Base-by-base conservation (phyloP, 2,113 vertebrate species). In the Syngnathus scovelli region DNA sequence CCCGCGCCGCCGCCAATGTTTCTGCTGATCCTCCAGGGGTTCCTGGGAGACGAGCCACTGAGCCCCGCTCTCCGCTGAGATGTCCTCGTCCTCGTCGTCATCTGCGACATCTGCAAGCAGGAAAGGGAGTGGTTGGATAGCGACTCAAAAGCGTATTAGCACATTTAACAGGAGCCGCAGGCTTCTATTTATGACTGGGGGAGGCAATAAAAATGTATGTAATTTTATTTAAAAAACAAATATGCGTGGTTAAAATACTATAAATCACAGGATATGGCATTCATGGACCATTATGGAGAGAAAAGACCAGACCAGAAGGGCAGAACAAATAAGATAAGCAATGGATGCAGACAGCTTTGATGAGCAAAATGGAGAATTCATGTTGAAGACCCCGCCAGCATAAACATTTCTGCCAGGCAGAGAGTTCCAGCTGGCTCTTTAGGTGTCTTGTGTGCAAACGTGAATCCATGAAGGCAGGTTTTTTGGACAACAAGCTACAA, bases 21-120 rank as follows among this genome's bases (percentile, higher is more conserved):
- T 52, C 8, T 6, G n/a, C 49, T 52, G 19, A 19, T 52, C 49
- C n/a, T 72, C 74, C 65, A 84, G 69, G 62, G 60, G 68, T 58
- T 87, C 83, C 80, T 81, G 82, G 69, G 86, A 72, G 71, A 70
- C 69, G 27, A 71, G 78, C 85, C 85, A 86, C 79, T 83, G 84
- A 66, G 71, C 61, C 56, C 75, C 74, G 67, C 81, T 79, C 65
- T 80, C 77, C 70, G 83, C 88, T 36, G 83, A 66, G 67, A 75
- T 21, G 0, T 85, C 80, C 19, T 71, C 59, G 21, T 85, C 84
- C 37, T 83, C 84, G 0, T 86, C 76, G n/a, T 89, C 88, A 61
- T 88, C 86, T 37, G 83, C 88, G 48, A 87, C 84, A 77, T 89
- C 91, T 90, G 83, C 66, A 71, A 68, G 76, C 15, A 15, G 18